Evolutionary conservation across 2,797 vertebrate genomes (phyloP).

Genomic region (Pseudochirops cupreus): DNA sequence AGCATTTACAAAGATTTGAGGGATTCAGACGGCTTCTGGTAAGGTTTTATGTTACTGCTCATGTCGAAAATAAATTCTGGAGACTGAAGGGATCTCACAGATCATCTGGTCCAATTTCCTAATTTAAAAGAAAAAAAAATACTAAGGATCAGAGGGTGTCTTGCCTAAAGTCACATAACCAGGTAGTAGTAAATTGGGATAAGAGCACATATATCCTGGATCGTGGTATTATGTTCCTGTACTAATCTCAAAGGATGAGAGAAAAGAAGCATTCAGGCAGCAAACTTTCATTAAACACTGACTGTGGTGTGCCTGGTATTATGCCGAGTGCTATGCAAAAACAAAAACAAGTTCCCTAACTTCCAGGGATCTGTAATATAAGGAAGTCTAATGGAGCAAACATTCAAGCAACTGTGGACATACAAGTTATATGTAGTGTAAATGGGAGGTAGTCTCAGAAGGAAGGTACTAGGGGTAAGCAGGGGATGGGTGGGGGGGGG

Average conservation of each 20-base stretch:
- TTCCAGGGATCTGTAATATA: not conserved
- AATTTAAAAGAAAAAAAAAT: not conserved
- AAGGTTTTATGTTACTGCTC: slow-evolving; percentile 4
- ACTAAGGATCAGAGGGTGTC: not conserved
- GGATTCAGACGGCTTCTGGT: not conserved
- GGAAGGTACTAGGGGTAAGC: not conserved
- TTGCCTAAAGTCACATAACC: not conserved
- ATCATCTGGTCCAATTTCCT: not conserved
- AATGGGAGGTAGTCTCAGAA: not conserved
- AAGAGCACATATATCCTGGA: not conserved
- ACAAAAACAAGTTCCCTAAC: not conserved
- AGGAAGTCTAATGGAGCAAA: not conserved
- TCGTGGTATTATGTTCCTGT: not conserved
- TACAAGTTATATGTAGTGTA: no score
- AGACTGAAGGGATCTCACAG: not conserved
- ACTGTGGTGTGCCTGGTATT: no score
- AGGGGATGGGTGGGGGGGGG: not conserved
- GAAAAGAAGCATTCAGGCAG: not conserved
- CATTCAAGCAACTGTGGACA: not conserved
- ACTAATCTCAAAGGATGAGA: not conserved
- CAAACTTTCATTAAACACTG: not conserved
- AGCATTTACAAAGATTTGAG: slow-evolving; percentile 26
- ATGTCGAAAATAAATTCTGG: slow-evolving; percentile 19
- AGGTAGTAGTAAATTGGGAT: not conserved
- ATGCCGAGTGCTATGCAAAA: not conserved